Evolutionary conservation across 2,113 vertebrate genomes (phyloP).

Genomic region (Tautogolabrus adspersus): DNA sequence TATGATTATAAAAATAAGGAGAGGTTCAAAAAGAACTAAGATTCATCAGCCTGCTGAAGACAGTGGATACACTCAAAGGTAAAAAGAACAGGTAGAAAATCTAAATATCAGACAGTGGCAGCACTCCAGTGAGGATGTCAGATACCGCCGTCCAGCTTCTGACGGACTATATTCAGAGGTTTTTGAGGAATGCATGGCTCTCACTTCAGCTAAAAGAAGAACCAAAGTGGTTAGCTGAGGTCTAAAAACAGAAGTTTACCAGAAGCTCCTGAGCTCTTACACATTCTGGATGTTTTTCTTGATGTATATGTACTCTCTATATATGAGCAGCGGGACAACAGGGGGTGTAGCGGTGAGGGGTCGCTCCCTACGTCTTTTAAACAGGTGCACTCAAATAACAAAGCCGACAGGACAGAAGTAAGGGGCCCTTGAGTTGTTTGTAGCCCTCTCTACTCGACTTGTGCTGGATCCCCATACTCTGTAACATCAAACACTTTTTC

Average conservation of each 20-base stretch:
- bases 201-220: neutral
- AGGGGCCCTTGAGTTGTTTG: slow-evolving; percentile 34
- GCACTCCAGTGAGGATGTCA: neutral
- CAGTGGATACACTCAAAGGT: no score
- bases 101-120: neutral
- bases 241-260: no score
- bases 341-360: neutral
- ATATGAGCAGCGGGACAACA: slow-evolving; percentile 2
- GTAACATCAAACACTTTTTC: neutral
- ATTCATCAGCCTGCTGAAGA: no score
- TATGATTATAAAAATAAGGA: no score
- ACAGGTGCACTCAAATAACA: slow-evolving; percentile 46
- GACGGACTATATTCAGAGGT: neutral
- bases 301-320: neutral
- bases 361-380: slow-evolving; percentile 8
- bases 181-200: neutral
- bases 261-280: neutral
- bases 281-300: neutral
- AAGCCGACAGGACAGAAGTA: slow-evolving; percentile 18
- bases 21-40: no score
- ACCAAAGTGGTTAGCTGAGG: neutral
- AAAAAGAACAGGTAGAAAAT: neutral
- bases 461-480: neutral
- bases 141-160: neutral
- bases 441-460: slow-evolving; percentile 17